phyloP scores from a whole-genome alignment of 2,888 invertebrate genomes.

The Suillia variegata region DNA sequence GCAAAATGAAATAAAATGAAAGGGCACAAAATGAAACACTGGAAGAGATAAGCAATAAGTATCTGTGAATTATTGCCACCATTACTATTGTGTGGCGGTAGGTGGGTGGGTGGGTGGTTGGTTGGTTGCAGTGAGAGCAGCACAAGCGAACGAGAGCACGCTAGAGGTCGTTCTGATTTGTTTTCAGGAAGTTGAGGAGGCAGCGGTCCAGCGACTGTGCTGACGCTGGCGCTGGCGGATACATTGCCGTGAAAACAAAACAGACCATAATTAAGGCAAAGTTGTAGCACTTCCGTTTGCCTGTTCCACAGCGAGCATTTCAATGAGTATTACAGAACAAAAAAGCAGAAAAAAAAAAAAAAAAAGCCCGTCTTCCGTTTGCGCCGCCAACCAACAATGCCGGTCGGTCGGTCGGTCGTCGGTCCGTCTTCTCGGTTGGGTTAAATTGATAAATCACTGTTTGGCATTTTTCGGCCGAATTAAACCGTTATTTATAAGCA shows the following conservation, averaged over 20 bases:
- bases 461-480: neutral
- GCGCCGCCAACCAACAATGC: too few relatives aligned
- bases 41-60: slow-evolving; percentile 56
- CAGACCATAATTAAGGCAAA: slow-evolving; percentile 23
- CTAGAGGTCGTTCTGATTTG: slow-evolving; percentile 23
- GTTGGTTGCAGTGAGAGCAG: neutral
- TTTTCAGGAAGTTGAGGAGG: slow-evolving; percentile 34
- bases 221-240: neutral
- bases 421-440: neutral
- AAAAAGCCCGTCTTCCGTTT: too few relatives aligned
- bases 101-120: too few relatives aligned
- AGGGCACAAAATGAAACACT: too few relatives aligned
- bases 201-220: slow-evolving; percentile 6
- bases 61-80: slow-evolving; percentile 54
- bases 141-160: too few relatives aligned
- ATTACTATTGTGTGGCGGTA: slow-evolving; percentile 31
- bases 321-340: neutral
- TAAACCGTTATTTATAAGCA: neutral
- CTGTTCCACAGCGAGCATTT: too few relatives aligned
- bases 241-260: slow-evolving; percentile 16
- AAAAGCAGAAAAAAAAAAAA: too few relatives aligned
- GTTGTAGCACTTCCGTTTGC: slow-evolving; percentile 21
- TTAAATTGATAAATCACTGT: neutral
- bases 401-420: neutral
- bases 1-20: too few relatives aligned